These are phyloP conservation scores for Nipponia nippon DNA, from an alignment of 2,113 vertebrate genomes.

Conservation along the genomic window DNA sequence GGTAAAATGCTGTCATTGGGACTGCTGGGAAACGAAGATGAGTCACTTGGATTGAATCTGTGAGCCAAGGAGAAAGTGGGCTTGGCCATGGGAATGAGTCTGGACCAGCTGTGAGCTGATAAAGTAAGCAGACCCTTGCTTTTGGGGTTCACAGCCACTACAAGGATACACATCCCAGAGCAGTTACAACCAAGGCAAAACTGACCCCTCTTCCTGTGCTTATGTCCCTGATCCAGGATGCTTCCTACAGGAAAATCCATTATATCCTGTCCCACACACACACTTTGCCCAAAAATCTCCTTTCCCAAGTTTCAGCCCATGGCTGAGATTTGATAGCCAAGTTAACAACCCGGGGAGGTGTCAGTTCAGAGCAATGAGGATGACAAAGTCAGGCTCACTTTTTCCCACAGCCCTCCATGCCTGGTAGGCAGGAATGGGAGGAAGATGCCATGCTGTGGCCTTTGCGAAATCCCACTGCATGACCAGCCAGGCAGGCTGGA, in stretches of 20 bases:
- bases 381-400: background rate
- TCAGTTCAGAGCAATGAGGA: background rate
- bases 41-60: background rate
- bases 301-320: constrained; percentile 52
- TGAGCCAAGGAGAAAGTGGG: background rate
- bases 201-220: background rate
- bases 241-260: background rate
- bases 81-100: background rate
- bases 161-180: background rate
- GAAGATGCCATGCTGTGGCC: background rate
- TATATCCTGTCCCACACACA: background rate
- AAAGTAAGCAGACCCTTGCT: background rate
- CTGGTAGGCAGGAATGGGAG: background rate
- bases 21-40: background rate
- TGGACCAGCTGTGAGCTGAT: background rate
- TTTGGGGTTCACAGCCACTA: background rate
- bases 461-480: background rate
- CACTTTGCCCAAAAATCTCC: background rate
- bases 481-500: background rate
- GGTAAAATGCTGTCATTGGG: background rate
- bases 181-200: background rate
- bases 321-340: constrained; percentile 16
- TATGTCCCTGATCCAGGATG: background rate
- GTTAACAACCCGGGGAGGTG: background rate
- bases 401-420: background rate